phyloP scores from a whole-genome alignment of 2,888 invertebrate genomes.

The Automeris io region DNA sequence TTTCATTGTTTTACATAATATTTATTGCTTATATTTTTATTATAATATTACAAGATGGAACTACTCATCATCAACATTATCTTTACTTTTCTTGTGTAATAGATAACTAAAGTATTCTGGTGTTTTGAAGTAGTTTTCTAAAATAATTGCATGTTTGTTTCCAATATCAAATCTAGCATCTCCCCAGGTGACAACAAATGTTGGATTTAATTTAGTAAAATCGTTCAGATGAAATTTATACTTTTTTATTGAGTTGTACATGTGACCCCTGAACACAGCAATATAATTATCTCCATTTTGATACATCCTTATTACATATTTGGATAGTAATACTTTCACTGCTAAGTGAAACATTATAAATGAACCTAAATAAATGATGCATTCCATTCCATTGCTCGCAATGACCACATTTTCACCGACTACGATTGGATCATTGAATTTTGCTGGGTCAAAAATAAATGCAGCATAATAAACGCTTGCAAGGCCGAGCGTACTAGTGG shows the following conservation, averaged over 20 bases:
- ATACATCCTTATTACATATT: slow-evolving; percentile 59
- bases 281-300: slow-evolving; percentile 61
- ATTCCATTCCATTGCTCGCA: slow-evolving; percentile 54
- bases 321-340: slow-evolving; percentile 51
- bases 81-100: slow-evolving; percentile 34
- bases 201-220: slow-evolving; percentile 50
- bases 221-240: slow-evolving; percentile 56
- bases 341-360: slow-evolving; percentile 50
- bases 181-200: slow-evolving; percentile 52
- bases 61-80: slow-evolving; percentile 18
- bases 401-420: slow-evolving; percentile 50
- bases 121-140: slow-evolving; percentile 61
- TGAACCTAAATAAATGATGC: slow-evolving; percentile 47
- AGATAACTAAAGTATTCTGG: slow-evolving; percentile 59
- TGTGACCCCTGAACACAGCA: slow-evolving; percentile 54
- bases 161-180: slow-evolving; percentile 57
- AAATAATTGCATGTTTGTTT: slow-evolving; percentile 53
- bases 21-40: not conserved
- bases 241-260: slow-evolving; percentile 41
- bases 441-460: slow-evolving; percentile 39
- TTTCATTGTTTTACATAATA: slow-evolving; percentile 1
- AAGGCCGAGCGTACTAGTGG: slow-evolving; percentile 35
- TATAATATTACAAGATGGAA: slow-evolving; percentile 3
- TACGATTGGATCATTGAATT: slow-evolving; percentile 43
- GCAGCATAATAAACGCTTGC: slow-evolving; percentile 44